These are phyloP conservation scores for Hypomesus transpacificus DNA, from an alignment of 2,113 vertebrate species.

Conservation along the genomic window DNA sequence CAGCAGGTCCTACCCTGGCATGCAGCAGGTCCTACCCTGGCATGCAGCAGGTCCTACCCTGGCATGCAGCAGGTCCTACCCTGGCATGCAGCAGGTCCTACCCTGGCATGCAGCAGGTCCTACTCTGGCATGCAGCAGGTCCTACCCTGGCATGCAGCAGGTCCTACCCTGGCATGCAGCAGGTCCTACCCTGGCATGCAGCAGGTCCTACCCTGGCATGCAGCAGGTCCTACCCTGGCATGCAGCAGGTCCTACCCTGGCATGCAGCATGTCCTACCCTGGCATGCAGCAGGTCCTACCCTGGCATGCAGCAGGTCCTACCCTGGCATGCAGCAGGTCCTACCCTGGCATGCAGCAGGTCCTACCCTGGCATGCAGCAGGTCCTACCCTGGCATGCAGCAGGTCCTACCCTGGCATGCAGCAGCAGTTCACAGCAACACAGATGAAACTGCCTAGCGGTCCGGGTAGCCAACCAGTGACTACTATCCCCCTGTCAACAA, in stretches of 20 bases:
- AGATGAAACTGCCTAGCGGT: constrained; percentile 2
- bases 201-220: constrained; percentile 38
- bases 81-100: constrained; percentile 37
- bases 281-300: constrained; percentile 35
- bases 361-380: constrained; percentile 38
- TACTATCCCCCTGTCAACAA: constrained; percentile 17
- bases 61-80: constrained; percentile 35
- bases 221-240: constrained; percentile 39
- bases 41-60: constrained; percentile 38
- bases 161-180: constrained; percentile 40
- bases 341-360: constrained; percentile 39
- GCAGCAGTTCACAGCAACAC: constrained; percentile 26
- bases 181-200: constrained; percentile 40
- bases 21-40: constrained; percentile 37
- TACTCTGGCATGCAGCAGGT: constrained; percentile 39
- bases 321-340: constrained; percentile 37
- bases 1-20: constrained; percentile 39
- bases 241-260: constrained; percentile 37
- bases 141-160: constrained; percentile 38
- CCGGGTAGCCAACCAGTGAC: constrained; percentile 28
- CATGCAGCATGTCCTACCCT: constrained; percentile 39
- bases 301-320: constrained; percentile 37
- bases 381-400: constrained; percentile 44
- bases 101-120: constrained; percentile 37
- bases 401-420: constrained; percentile 42